These are phyloP conservation scores for Calcarius lapponicus DNA, from an alignment of 2,797 vertebrate genomes.

Conservation along the genomic window DNA sequence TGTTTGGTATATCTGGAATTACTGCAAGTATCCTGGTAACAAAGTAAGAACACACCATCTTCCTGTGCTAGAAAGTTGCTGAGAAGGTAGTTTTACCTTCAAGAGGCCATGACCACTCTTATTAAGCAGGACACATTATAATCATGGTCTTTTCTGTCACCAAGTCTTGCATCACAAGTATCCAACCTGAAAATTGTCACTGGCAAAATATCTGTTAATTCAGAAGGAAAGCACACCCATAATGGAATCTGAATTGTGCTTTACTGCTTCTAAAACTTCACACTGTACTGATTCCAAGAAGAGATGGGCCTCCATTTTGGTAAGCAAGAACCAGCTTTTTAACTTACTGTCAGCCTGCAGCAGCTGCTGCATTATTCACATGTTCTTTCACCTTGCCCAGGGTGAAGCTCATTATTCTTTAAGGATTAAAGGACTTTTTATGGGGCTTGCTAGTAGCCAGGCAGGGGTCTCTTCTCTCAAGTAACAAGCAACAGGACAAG, in stretches of 20 bases:
- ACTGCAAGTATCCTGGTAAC: background rate
- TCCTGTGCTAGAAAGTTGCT: background rate
- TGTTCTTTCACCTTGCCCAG: background rate
- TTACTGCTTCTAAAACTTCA: background rate
- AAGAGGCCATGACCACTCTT: background rate
- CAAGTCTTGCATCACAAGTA: background rate
- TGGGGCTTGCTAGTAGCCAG: background rate
- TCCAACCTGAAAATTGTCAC: background rate
- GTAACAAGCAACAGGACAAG: background rate
- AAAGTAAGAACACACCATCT: background rate
- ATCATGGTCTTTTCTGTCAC: background rate
- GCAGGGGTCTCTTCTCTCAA: background rate
- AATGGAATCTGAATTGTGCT: background rate
- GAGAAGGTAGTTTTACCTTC: background rate
- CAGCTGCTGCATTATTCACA: background rate
- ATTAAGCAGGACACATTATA: background rate
- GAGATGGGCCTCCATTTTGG: background rate
- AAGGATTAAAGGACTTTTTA: background rate
- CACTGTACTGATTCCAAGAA: background rate
- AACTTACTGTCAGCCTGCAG: background rate
- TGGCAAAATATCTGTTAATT: background rate
- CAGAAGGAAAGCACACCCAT: background rate
- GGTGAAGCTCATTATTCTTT: background rate
- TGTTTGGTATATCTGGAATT: background rate
- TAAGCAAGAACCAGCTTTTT: background rate